Evolutionary conservation across 2,797 vertebrate genomes (phyloP).

Genomic region (Acanthurus lineatus): DNA sequence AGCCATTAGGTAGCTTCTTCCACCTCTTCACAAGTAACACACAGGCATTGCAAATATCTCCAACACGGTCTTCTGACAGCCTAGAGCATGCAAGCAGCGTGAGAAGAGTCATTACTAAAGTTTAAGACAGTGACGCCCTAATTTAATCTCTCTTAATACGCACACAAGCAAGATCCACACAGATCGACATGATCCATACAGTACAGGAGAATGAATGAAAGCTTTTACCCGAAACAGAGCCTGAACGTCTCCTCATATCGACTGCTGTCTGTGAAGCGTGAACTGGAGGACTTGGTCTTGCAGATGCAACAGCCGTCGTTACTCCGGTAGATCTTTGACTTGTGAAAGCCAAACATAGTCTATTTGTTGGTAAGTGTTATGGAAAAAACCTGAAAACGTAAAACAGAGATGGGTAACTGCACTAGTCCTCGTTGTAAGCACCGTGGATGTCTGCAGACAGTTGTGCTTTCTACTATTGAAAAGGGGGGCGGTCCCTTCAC

Average conservation of each 20-base stretch:
- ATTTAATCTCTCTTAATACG: neutral
- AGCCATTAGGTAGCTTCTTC: conserved; percentile 89
- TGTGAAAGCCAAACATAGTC: conserved; percentile 90
- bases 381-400: conserved; percentile 46
- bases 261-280: conserved; percentile 90
- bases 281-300: conserved; percentile 91
- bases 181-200: neutral
- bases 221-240: conserved; percentile 87
- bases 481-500: conserved; percentile 80
- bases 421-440: neutral
- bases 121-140: neutral
- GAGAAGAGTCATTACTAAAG: neutral
- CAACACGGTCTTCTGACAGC: conserved; percentile 86
- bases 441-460: conserved; percentile 51
- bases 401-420: neutral
- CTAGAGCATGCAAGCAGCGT: conserved; percentile 52
- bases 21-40: conserved; percentile 89
- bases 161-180: neutral
- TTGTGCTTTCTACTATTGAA: conserved; percentile 41
- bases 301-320: conserved; percentile 90
- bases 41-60: conserved; percentile 90
- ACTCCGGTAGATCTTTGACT: conserved; percentile 90
- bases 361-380: conserved; percentile 21
- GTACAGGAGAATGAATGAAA: conserved; percentile 1
- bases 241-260: conserved; percentile 89